Evolutionary conservation across 2,888 invertebrate species (phyloP).

Genomic region (Crepidodera aurea): DNA sequence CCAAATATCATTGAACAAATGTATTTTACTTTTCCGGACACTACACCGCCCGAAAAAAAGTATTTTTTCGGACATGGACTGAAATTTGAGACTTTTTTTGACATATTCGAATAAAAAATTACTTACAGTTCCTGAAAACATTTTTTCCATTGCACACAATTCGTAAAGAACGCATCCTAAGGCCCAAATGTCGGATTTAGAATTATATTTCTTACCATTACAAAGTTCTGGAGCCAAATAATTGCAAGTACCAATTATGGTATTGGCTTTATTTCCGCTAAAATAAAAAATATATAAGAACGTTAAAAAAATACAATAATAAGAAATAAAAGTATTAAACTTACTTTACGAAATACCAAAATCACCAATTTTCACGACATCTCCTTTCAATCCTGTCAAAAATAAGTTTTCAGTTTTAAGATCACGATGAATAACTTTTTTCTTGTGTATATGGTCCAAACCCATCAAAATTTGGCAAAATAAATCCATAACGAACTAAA

Average conservation of each 20-base stretch:
- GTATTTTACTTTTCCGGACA: no score
- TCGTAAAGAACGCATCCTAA: constrained; percentile 86
- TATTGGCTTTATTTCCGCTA: constrained; percentile 68
- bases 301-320: no score
- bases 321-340: constrained; percentile 46
- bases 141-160: constrained; percentile 75
- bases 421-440: constrained; percentile 83
- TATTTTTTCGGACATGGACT: no score
- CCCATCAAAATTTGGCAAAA: constrained; percentile 80
- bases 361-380: constrained; percentile 82
- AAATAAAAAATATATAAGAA: constrained; percentile 44
- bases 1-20: no score
- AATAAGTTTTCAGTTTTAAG: constrained; percentile 87
- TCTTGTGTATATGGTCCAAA: constrained; percentile 80
- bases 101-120: background rate
- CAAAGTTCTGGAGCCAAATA: constrained; percentile 88
- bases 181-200: constrained; percentile 87
- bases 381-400: constrained; percentile 71
- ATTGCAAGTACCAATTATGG: constrained; percentile 80
- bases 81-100: no score
- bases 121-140: constrained; percentile 76
- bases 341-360: constrained; percentile 82
- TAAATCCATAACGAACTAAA: constrained; percentile 72
- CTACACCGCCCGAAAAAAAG: no score
- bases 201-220: constrained; percentile 77